phyloP scores from a whole-genome alignment of 2,888 invertebrate species.

The Hyposoter didymator region DNA sequence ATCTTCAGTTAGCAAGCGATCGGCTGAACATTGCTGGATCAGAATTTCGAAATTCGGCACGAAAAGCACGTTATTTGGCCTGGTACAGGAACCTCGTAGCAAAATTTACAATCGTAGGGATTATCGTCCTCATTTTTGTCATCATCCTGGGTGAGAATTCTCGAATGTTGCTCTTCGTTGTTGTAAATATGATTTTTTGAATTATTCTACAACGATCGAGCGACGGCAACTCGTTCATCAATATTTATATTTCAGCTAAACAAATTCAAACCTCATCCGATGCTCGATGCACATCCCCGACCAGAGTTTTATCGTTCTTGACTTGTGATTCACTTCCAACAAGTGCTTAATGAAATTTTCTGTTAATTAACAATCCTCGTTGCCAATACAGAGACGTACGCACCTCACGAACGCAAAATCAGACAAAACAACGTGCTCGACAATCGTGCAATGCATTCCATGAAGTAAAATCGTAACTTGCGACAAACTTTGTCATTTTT shows the following conservation, averaged over 20 bases:
- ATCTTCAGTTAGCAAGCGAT: slow-evolving; percentile 82
- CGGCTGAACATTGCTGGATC: slow-evolving; percentile 78
- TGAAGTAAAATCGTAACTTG: too few species aligned
- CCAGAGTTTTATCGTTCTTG: too few species aligned
- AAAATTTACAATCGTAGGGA: slow-evolving; percentile 76
- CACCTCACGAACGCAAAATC: too few species aligned
- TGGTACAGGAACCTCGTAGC: slow-evolving; percentile 81
- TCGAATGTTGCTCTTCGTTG: neutral
- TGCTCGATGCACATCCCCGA: neutral
- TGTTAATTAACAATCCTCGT: neutral
- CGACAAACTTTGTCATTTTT: too few species aligned
- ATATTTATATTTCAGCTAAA: neutral
- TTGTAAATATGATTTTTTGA: neutral
- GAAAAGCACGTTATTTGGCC: slow-evolving; percentile 78
- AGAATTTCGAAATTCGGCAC: slow-evolving; percentile 81
- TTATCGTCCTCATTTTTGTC: slow-evolving; percentile 75
- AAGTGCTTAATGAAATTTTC: too few species aligned
- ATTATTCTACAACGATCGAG: neutral
- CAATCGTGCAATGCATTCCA: too few species aligned
- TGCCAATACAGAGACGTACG: too few species aligned
- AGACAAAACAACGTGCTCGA: too few species aligned
- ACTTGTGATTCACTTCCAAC: neutral
- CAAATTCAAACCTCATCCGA: neutral
- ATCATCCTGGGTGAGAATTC: slow-evolving; percentile 79
- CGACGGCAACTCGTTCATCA: neutral